phyloP scores from a whole-genome alignment of 2,888 invertebrate species.

The Platynereis dumerilii region DNA sequence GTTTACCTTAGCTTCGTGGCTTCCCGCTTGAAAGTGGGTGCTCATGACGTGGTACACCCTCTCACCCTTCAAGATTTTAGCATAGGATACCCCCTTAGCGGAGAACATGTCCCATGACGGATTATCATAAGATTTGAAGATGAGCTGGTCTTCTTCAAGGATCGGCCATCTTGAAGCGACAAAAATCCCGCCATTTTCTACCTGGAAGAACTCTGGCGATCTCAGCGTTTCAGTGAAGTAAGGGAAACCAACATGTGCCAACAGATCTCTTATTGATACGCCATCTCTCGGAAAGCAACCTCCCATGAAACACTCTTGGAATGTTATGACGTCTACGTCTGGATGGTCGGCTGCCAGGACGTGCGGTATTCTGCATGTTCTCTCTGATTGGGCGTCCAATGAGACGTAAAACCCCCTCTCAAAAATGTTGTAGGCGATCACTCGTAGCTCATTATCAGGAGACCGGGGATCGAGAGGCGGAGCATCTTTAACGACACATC shows the following conservation, averaged over 20 bases:
- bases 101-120: background rate
- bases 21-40: background rate
- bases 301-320: background rate
- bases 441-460: slow-evolving; percentile 6
- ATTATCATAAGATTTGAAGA: background rate
- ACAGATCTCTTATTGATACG: no score
- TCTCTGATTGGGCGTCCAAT: background rate
- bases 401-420: background rate
- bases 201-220: background rate
- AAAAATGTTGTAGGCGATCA: slow-evolving; percentile 4
- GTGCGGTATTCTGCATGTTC: background rate
- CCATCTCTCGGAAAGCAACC: no score
- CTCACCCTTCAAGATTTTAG: background rate
- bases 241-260: no score
- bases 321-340: background rate
- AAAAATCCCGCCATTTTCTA: slow-evolving; percentile 9
- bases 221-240: no score
- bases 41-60: slow-evolving; percentile 3
- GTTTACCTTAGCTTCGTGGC: background rate
- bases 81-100: slow-evolving; percentile 4
- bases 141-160: background rate
- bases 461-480: background rate
- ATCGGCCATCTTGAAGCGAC: slow-evolving; percentile 1
- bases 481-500: background rate
- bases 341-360: background rate